Evolutionary conservation across 1,140 invertebrate genomes (phyloP), one percentile per base, ranked within the genome.

Genomic region (Camponotus pennsylvanicus): DNA sequence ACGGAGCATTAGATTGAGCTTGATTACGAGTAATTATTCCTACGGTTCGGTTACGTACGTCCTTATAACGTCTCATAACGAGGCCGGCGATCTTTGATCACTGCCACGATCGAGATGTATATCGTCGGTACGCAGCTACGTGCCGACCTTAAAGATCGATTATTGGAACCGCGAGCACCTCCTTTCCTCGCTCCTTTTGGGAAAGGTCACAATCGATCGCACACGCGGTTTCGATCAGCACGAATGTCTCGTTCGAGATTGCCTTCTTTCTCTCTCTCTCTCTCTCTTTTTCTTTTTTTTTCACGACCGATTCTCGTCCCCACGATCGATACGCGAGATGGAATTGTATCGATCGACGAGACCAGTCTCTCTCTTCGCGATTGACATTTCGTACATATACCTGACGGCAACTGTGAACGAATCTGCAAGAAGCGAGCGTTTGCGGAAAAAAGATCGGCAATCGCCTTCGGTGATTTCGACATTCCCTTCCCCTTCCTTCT

Each of bases 21-120:
- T 93, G 94, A 95, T 95, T 94, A 93, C 92, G 91, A 94, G 92
- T 95, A 95, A 95, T 95, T 94, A 94, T 94, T 94, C 90, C 91
- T 89, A 84, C 89, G 90, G 87, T 88, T 91, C 89, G 84, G 89
- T 92, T 91, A 91, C 92, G 90, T 92, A 91, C 89, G 87, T 92
- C 87, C 91, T 91, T 88, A 88, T 90, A 90, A 88, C 86, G 71
- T 85, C 85, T 83, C 78, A 83, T 90, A 92, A 90, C 88, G 91
- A 89, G 87, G 86, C 64, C 86, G 85, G 88, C 88, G 85, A 90
- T 91, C 90, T 89, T 90, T 88, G 86, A 90, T 90, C 90, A 88
- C 73, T 67, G 71, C 84, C 69, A 83, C 66, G 84, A 88, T 91
- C 86, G 80, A 90, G 90, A 90, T 90, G 78, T 84, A 70, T 87